Evolutionary conservation across 2,797 vertebrate species (phyloP), one percentile per base, ranked within the genome.

Genomic region (Trachurus trachurus): DNA sequence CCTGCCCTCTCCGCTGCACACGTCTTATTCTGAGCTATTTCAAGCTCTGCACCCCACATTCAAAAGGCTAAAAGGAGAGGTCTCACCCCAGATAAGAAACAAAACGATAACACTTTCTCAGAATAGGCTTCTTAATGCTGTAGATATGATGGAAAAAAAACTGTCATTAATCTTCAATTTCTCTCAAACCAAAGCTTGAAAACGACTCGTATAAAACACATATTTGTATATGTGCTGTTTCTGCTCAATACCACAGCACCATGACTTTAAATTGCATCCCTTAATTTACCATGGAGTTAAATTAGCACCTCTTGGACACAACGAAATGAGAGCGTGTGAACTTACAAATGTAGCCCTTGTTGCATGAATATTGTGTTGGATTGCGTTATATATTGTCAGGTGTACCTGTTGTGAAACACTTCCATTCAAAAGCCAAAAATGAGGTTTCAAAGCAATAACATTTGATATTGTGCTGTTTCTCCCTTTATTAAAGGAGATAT

Each of bases 21-120:
- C 31, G 7, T 82, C 82, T 84, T 76, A 76, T 67, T 86, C 83
- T 5, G 52, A 71, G 74, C 83, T 74, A 81, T 90, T 86, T 83
- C 75, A 78, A 82, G 81, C 84, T 66, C 80, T 34, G 37, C 13
- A 44, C 40, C 56, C 54, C 45, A 57, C 63, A 67, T 87, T 87
- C 31, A 69, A 69, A 78, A 70, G 59, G 65, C 60, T 47, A 50
- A 45, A 77, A 71, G 60, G 31, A 66, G 67, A 65, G 53, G 49
- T 67, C 78, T 70, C 40, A 75, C 65, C 54, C 31, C 3, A 56
- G 75, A 88, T 84, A 68, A 72, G 69, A 63, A 56, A 31, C n/a
- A 15, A 63, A 80, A 65, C 15, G 44, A 66, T 62, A 70, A 71
- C 2, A 39, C 16, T 22, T 74, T 49, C 22, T 26, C 67, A 34